phyloP scores from a whole-genome alignment of 2,797 vertebrate species.

The Chaenodraco wilsoni region DNA sequence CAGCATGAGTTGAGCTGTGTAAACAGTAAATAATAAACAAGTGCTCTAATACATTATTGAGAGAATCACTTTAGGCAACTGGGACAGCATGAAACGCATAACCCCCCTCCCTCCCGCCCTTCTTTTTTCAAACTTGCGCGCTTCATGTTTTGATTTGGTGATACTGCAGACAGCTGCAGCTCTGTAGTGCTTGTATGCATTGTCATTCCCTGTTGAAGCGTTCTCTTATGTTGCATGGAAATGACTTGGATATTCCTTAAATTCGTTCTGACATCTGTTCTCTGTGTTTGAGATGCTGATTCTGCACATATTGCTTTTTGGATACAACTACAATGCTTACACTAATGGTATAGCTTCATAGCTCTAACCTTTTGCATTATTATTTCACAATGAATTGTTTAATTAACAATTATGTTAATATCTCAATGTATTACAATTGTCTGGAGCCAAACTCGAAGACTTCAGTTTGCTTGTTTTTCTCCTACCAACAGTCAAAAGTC shows the following conservation, averaged over 20 bases:
- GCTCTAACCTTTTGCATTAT: neutral
- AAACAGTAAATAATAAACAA: slow-evolving; percentile 88
- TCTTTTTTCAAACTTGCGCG: slow-evolving; percentile 64
- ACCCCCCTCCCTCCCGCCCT: slow-evolving; percentile 4
- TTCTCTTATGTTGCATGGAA: slow-evolving; percentile 25
- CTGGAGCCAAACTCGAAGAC: neutral
- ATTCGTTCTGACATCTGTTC: slow-evolving; percentile 24
- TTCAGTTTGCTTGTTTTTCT: neutral
- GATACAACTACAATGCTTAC: too few relatives aligned
- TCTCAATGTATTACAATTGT: neutral
- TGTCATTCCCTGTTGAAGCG: slow-evolving; percentile 11
- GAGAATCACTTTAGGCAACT: slow-evolving; percentile 85
- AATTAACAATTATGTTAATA: neutral
- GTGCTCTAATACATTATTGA: slow-evolving; percentile 85
- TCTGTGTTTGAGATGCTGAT: slow-evolving; percentile 17
- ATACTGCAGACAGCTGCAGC: slow-evolving; percentile 45
- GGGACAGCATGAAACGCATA: slow-evolving; percentile 77
- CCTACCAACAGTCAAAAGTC: neutral
- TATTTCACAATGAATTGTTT: neutral
- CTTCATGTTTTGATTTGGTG: slow-evolving; percentile 68
- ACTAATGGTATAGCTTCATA: too few relatives aligned
- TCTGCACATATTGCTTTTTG: slow-evolving; percentile 2
- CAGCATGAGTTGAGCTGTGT: slow-evolving; percentile 78
- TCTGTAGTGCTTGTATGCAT: slow-evolving; percentile 19
- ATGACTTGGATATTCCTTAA: slow-evolving; percentile 11